Conservation (phyloP, 1,140 invertebrate genomes). For the Phenacoccus solenopsis region DNA sequence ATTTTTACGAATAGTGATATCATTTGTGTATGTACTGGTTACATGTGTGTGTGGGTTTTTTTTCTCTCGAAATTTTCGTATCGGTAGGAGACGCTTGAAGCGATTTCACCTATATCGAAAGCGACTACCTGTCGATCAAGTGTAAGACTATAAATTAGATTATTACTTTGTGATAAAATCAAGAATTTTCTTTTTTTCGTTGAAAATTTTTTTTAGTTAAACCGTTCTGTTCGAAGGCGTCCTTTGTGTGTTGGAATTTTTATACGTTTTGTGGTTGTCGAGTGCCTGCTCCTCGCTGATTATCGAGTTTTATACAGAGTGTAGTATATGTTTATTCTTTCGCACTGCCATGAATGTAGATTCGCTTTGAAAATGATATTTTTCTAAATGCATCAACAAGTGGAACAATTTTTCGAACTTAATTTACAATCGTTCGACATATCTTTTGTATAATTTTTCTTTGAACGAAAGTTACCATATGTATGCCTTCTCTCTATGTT, state of each 20-base stretch:
- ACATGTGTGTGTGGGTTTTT: no score
- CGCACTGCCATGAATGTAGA: background rate
- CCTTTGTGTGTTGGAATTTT: no score
- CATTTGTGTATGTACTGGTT: no score
- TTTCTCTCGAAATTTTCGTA: no score
- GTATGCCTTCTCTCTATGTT: background rate
- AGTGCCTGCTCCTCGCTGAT: background rate
- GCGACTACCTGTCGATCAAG: no score
- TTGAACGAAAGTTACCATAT: background rate
- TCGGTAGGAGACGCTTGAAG: no score
- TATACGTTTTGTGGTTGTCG: no score
- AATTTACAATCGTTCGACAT: background rate
- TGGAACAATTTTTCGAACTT: slow-evolving; percentile 1
- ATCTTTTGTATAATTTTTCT: slow-evolving; percentile 2
- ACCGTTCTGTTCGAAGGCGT: background rate
- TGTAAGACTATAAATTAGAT: background rate
- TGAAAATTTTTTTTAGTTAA: no score
- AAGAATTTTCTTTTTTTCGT: background rate
- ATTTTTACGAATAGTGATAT: no score
- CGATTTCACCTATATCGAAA: no score
- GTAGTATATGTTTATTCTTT: background rate
- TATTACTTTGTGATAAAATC: background rate
- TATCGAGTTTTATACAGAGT: background rate
- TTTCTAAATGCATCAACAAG: background rate
- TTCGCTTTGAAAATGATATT: background rate